Evolutionary conservation across 2,797 vertebrate species (phyloP).

Genomic region (Eremophila alpestris): DNA sequence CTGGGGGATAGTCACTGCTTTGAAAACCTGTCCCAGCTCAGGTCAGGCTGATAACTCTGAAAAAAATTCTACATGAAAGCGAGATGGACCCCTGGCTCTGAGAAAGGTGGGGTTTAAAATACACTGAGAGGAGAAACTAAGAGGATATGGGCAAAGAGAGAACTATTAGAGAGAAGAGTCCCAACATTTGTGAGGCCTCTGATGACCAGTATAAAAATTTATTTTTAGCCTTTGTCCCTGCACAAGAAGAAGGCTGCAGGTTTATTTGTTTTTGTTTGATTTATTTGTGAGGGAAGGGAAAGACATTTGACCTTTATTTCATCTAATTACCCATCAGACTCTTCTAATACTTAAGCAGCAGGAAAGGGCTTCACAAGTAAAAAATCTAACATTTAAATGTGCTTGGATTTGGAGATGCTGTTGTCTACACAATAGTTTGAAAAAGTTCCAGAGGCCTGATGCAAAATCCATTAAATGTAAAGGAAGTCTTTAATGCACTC

Average conservation of each 20-base stretch:
- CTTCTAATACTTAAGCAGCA: neutral
- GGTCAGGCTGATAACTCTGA: neutral
- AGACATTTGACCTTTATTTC: neutral
- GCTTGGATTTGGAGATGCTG: neutral
- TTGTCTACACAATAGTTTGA: neutral
- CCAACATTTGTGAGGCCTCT: neutral
- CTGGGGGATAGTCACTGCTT: neutral
- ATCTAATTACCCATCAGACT: neutral
- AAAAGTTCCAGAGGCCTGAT: neutral
- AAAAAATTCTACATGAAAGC: neutral
- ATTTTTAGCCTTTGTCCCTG: neutral
- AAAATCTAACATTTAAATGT: neutral
- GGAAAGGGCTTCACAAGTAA: neutral
- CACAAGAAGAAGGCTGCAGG: neutral
- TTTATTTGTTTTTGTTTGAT: neutral
- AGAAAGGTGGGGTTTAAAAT: neutral
- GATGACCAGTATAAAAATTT: neutral
- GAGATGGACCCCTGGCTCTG: neutral
- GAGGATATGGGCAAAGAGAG: neutral
- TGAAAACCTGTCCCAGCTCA: neutral
- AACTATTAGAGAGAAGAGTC: neutral
- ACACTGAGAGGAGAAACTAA: neutral
- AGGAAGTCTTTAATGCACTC: neutral
- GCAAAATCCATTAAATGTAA: neutral
- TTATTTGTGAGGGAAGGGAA: neutral